phyloP scores from a whole-genome alignment of 2,113 vertebrate species.

The Actinemys pallida region DNA sequence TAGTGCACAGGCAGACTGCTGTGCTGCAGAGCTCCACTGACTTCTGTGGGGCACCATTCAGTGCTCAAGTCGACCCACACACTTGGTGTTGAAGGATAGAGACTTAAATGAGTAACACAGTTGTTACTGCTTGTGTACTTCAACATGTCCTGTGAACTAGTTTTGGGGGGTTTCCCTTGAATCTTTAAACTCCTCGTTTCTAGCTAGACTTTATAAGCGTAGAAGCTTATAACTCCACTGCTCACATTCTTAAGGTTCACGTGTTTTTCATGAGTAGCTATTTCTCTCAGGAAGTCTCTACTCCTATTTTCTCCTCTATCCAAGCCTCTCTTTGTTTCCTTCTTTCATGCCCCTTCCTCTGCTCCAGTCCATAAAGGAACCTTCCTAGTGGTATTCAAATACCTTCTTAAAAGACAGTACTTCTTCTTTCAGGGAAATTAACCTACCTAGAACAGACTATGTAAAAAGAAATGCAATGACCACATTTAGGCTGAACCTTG shows the following conservation, averaged over 20 bases:
- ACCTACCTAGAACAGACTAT: background rate
- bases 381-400: background rate
- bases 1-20: background rate
- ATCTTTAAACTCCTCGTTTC: background rate
- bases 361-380: background rate
- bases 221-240: background rate
- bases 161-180: background rate
- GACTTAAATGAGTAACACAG: background rate
- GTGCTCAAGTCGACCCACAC: background rate
- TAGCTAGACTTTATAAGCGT: background rate
- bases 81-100: background rate
- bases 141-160: background rate
- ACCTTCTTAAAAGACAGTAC: background rate
- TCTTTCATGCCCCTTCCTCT: background rate
- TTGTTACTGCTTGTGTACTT: background rate
- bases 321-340: background rate
- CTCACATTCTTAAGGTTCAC: background rate
- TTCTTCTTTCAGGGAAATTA: background rate
- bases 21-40: background rate
- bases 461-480: accelerated
- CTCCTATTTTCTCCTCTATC: background rate
- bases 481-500: no score
- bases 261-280: background rate
- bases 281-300: background rate
- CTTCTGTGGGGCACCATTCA: background rate